Evolutionary conservation across 2,797 vertebrate species (phyloP).

Genomic region (Microchirus variegatus): DNA sequence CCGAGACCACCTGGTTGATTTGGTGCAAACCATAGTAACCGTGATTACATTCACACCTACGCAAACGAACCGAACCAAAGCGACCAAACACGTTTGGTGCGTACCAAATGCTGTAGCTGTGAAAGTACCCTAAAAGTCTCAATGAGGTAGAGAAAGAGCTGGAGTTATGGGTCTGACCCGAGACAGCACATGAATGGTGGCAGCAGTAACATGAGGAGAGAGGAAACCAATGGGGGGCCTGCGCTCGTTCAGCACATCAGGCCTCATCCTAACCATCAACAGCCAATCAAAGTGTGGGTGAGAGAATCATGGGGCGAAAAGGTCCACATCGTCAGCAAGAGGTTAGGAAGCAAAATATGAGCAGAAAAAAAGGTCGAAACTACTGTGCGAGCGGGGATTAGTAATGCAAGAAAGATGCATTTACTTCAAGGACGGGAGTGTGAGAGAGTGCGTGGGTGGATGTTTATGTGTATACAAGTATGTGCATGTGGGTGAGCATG

Average conservation of each 20-base stretch:
- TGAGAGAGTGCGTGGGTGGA: slow-evolving; percentile 49
- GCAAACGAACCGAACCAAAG: no score
- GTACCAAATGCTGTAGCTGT: no score
- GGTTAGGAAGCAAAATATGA: slow-evolving; percentile 72
- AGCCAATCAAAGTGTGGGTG: slow-evolving; percentile 81
- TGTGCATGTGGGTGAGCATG: slow-evolving; percentile 15
- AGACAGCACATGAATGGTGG: slow-evolving; percentile 95
- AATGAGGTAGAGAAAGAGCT: slow-evolving; percentile 44
- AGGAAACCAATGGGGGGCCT: slow-evolving; percentile 90
- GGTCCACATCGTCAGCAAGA: slow-evolving; percentile 51
- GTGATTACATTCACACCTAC: no score
- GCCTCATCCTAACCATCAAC: slow-evolving; percentile 92
- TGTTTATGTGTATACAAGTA: slow-evolving; percentile 14
- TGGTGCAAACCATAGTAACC: no score
- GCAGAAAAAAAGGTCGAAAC: slow-evolving; percentile 50
- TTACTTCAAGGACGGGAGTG: slow-evolving; percentile 65
- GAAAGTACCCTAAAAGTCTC: no score
- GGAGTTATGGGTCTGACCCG: slow-evolving; percentile 89
- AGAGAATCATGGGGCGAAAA: slow-evolving; percentile 83
- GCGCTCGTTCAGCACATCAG: slow-evolving; percentile 90
- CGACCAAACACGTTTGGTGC: no score
- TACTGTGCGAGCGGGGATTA: slow-evolving; percentile 12
- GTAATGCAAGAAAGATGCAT: slow-evolving; percentile 49
- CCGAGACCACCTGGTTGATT: no score
- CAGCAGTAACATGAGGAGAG: slow-evolving; percentile 95